phyloP scores from a whole-genome alignment of 2,888 invertebrate species.

The Keiferia lycopersicella region DNA sequence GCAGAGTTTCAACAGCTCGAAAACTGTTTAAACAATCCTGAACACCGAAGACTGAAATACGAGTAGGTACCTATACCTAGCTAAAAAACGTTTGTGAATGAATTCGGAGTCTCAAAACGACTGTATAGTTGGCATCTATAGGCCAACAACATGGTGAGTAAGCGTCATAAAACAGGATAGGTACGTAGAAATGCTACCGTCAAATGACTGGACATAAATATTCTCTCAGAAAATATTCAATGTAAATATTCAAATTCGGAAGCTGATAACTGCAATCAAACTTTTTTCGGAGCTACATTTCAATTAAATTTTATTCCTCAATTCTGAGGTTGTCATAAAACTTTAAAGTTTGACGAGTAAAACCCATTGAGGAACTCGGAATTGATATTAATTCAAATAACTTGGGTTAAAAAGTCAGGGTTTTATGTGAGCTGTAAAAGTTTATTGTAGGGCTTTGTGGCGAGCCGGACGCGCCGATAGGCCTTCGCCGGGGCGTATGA shows the following conservation, averaged over 20 bases:
- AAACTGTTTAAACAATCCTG: too few species aligned
- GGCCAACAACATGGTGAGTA: not conserved
- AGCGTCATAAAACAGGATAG: not conserved
- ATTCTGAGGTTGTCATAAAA: slow-evolving; percentile 78
- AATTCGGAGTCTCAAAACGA: too few species aligned
- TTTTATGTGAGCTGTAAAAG: slow-evolving; percentile 80
- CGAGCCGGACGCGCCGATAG: slow-evolving; percentile 77
- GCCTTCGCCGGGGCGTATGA: slow-evolving; percentile 38
- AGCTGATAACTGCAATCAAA: slow-evolving; percentile 80
- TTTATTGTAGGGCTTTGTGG: slow-evolving; percentile 80
- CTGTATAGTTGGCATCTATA: too few species aligned
- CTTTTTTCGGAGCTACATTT: slow-evolving; percentile 74
- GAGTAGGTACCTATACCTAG: too few species aligned
- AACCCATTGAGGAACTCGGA: slow-evolving; percentile 81
- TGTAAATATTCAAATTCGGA: slow-evolving; percentile 81
- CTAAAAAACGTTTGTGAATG: too few species aligned
- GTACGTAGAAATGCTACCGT: not conserved
- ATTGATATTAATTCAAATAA: slow-evolving; percentile 82
- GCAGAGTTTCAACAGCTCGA: too few species aligned
- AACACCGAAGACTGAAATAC: too few species aligned
- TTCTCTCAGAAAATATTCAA: slow-evolving; percentile 45
- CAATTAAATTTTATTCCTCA: slow-evolving; percentile 81
- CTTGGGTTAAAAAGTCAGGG: slow-evolving; percentile 81
- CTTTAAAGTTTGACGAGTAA: slow-evolving; percentile 80
- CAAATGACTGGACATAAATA: not conserved